phyloP scores from a whole-genome alignment of 2,888 invertebrate species.

The Anagyrus pseudococci region DNA sequence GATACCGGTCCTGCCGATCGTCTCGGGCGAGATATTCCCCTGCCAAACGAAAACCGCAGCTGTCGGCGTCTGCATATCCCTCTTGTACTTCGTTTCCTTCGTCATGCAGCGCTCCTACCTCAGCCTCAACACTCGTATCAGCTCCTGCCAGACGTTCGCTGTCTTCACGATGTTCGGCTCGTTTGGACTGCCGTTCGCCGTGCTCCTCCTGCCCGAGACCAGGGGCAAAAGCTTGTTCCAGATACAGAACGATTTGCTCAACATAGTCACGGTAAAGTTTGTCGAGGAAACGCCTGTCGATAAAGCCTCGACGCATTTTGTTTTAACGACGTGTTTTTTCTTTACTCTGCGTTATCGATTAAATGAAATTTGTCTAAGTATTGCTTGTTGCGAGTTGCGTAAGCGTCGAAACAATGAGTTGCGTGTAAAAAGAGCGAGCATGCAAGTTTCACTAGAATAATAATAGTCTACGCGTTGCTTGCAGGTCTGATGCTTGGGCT shows the following conservation, averaged over 20 bases:
- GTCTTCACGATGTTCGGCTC: slow-evolving; percentile 41
- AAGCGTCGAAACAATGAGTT: no score
- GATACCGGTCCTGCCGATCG: slow-evolving; percentile 42
- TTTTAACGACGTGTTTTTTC: no score
- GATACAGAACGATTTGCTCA: slow-evolving; percentile 40
- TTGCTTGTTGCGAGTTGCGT: no score
- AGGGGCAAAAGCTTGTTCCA: slow-evolving; percentile 37
- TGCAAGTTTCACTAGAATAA: no score
- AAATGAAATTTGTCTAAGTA: no score
- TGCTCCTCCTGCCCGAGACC: slow-evolving; percentile 40
- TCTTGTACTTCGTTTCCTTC: slow-evolving; percentile 40
- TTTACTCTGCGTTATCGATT: no score
- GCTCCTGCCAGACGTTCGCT: slow-evolving; percentile 40
- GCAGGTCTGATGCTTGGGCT: no score
- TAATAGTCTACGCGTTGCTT: no score
- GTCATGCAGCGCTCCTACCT: slow-evolving; percentile 36
- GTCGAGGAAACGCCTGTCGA: no score
- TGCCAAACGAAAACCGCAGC: slow-evolving; percentile 40
- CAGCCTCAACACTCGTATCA: slow-evolving; percentile 21
- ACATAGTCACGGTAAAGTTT: no score
- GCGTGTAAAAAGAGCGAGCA: background rate
- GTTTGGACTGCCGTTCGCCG: slow-evolving; percentile 38
- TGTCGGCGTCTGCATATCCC: slow-evolving; percentile 36
- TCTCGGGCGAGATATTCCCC: slow-evolving; percentile 44
- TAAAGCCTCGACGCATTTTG: no score